A percentile compares a stretch with the other conserved stretches of the same genome.
phyloP scores from a whole-genome alignment of 2,113 vertebrate species.

The Picathartes gymnocephalus region DNA sequence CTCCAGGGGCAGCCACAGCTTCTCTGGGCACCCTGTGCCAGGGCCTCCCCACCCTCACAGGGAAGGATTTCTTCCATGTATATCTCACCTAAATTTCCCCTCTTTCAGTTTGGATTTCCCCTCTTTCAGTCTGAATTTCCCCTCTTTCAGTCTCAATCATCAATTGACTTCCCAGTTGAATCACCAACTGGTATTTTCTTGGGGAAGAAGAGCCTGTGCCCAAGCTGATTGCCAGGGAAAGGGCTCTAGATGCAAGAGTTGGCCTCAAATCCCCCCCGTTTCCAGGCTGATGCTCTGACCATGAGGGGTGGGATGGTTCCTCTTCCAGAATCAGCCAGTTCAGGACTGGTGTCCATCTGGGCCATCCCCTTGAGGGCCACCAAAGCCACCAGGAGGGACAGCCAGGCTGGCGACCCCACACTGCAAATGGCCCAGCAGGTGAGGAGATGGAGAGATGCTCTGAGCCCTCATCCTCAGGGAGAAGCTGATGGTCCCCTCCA shows the following conservation, averaged over 20 bases:
- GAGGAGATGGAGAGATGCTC: not conserved
- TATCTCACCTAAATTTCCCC: not conserved
- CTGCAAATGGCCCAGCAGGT: not conserved
- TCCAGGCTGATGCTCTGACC: not conserved
- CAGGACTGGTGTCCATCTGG: not conserved
- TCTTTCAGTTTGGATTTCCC: not conserved
- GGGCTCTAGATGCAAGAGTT: not conserved
- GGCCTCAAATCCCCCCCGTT: not conserved
- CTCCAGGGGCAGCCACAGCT: not conserved
- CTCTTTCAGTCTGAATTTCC: not conserved
- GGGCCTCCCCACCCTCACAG: rapidly evolving
- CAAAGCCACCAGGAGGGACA: not conserved
- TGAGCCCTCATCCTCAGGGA: not conserved
- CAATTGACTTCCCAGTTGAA: rapidly evolving
- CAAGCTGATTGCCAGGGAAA: not conserved
- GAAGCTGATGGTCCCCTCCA: not conserved
- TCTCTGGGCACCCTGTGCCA: not conserved
- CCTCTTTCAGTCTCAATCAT: not conserved
- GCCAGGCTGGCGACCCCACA: not conserved
- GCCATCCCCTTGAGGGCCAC: not conserved
- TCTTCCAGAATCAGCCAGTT: not conserved
- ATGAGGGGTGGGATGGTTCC: not conserved
- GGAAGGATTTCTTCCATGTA: not conserved
- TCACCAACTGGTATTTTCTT: not conserved
- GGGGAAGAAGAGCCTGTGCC: not conserved